Evolutionary conservation across 2,888 invertebrate species (phyloP).

Genomic region (Loripinus fragilis): DNA sequence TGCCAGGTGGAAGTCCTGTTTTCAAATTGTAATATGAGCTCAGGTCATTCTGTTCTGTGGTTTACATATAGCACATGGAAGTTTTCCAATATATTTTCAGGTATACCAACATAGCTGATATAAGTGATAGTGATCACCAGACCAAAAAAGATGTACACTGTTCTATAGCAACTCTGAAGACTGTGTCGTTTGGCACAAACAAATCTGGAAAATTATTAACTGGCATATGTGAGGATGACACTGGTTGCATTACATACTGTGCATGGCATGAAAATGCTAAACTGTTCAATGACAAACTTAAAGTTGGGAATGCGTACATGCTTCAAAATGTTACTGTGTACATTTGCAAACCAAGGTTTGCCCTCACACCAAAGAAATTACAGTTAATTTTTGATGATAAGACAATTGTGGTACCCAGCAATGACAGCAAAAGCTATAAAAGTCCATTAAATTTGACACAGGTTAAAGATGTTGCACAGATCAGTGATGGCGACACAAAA

Average conservation of each 20-base stretch:
- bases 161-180: neutral
- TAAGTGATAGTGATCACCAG: neutral
- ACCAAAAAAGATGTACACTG: neutral
- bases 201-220: neutral
- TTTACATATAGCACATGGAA: too few relatives aligned
- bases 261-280: neutral
- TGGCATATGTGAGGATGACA: neutral
- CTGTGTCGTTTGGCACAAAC: neutral
- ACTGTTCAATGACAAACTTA: neutral
- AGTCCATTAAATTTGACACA: conserved; percentile 32
- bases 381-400: neutral
- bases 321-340: neutral
- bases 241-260: neutral
- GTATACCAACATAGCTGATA: neutral
- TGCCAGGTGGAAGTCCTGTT: too few relatives aligned
- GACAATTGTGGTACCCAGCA: too few relatives aligned
- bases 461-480: conserved; percentile 43
- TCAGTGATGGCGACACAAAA: conserved; percentile 6
- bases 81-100: neutral
- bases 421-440: conserved; percentile 28
- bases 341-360: neutral
- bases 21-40: too few relatives aligned
- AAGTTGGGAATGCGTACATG: neutral
- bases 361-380: neutral
- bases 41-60: too few relatives aligned